Percentiles rank a stretch among this genome's conserved stretches.
Conservation (phyloP, 1,140 invertebrate genomes). For the Drosophila repletoides region DNA sequence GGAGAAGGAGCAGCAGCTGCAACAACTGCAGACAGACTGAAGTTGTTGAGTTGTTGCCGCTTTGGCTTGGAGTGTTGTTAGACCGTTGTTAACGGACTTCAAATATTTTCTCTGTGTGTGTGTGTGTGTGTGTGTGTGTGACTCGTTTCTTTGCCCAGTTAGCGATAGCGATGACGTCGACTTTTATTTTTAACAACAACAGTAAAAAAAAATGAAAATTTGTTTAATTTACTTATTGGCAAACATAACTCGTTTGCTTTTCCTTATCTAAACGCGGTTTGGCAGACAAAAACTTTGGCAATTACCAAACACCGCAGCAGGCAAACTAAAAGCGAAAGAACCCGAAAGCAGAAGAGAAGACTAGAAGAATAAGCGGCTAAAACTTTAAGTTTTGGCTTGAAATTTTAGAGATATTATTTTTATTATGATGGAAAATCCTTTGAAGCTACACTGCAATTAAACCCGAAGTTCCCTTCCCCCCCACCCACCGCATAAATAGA, state of each 20-base stretch:
- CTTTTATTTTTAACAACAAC: conserved; percentile 41
- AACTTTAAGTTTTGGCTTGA: no score
- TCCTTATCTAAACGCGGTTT: conserved; percentile 20
- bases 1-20: conserved; percentile 23
- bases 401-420: no score
- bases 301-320: conserved; percentile 26
- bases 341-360: background rate
- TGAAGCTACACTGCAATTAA: no score
- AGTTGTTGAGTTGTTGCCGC: conserved; percentile 2
- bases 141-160: conserved; percentile 23
- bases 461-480: no score
- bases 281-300: conserved; percentile 37
- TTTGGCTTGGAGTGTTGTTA: conserved; percentile 34
- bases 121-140: conserved; percentile 3
- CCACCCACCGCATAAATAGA: no score
- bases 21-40: conserved; percentile 33
- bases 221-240: conserved; percentile 66
- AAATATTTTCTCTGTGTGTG: background rate
- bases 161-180: conserved; percentile 50
- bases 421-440: no score
- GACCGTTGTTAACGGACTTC: conserved; percentile 22
- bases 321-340: background rate
- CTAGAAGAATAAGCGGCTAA: background rate
- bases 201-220: conserved; percentile 25
- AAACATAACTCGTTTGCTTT: conserved; percentile 42